These are phyloP conservation scores for Otocyon megalotis DNA, from an alignment of 2,113 vertebrate genomes.

Conservation along the genomic window DNA sequence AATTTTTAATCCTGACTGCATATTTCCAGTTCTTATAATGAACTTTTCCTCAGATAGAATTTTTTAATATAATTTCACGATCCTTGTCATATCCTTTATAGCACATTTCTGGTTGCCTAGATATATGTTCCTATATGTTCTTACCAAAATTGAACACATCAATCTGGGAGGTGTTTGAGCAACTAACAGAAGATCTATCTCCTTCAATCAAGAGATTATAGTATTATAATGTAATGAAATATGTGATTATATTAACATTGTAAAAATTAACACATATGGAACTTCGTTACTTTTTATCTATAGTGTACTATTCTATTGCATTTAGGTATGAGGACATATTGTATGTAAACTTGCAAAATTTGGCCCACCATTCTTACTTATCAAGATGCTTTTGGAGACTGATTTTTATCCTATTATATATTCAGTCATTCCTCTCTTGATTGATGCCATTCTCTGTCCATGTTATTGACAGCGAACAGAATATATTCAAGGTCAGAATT, in stretches of 20 bases:
- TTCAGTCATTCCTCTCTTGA: background rate
- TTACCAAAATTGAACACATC: background rate
- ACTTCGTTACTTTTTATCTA: background rate
- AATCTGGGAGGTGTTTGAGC: background rate
- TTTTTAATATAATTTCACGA: background rate
- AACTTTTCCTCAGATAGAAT: background rate
- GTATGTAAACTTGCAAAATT: background rate
- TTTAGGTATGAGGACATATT: background rate
- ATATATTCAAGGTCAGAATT: background rate
- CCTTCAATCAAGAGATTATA: background rate
- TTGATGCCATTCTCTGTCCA: background rate
- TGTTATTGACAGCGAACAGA: background rate
- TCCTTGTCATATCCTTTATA: background rate
- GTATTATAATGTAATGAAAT: background rate
- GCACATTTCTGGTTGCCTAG: background rate
- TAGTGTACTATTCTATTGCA: background rate
- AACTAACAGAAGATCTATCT: background rate
- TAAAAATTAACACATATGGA: background rate
- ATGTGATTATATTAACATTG: background rate
- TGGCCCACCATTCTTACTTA: background rate
- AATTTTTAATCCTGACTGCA: background rate
- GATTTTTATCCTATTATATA: background rate
- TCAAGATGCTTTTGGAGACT: background rate
- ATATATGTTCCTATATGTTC: background rate
- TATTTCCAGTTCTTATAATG: background rate